Conservation (phyloP, 2,797 vertebrate genomes). For the Xenentodon cancila region DNA sequence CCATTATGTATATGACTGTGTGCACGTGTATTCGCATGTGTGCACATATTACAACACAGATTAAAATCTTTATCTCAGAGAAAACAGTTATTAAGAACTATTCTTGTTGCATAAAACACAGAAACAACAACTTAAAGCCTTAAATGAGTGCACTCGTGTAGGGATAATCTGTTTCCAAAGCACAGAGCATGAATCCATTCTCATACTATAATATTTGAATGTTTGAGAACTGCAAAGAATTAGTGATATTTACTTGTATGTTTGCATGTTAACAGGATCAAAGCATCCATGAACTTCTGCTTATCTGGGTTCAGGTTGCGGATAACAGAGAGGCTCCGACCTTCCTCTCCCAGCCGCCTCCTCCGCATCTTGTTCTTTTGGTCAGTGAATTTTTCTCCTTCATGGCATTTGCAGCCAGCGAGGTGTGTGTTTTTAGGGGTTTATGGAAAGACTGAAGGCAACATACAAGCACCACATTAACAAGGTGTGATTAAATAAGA, state of each 20-base stretch:
- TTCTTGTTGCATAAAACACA: constrained; percentile 20
- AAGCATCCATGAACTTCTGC: too few species aligned
- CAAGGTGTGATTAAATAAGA: too few species aligned
- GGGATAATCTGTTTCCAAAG: constrained; percentile 30
- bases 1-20: constrained; percentile 19
- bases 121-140: constrained; percentile 14
- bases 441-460: too few species aligned
- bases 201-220: constrained; percentile 5
- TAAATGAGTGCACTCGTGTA: constrained; percentile 8
- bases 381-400: too few species aligned
- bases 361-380: too few species aligned
- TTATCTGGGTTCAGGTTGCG: too few species aligned
- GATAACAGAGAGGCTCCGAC: too few species aligned
- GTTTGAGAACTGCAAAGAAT: constrained; percentile 1
- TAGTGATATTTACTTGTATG: not conserved
- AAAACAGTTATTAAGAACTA: constrained; percentile 9
- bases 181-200: not conserved
- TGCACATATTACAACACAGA: constrained; percentile 20
- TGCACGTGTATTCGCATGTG: constrained; percentile 1
- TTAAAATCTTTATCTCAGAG: constrained; percentile 18
- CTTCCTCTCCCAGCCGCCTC: too few species aligned
- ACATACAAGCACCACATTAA: too few species aligned
- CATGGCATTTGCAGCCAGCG: too few species aligned
- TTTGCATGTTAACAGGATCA: too few species aligned
- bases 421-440: too few species aligned